Base-by-base conservation (phyloP, 1,140 invertebrate genomes). In the Drosophila paulistorum region DNA sequence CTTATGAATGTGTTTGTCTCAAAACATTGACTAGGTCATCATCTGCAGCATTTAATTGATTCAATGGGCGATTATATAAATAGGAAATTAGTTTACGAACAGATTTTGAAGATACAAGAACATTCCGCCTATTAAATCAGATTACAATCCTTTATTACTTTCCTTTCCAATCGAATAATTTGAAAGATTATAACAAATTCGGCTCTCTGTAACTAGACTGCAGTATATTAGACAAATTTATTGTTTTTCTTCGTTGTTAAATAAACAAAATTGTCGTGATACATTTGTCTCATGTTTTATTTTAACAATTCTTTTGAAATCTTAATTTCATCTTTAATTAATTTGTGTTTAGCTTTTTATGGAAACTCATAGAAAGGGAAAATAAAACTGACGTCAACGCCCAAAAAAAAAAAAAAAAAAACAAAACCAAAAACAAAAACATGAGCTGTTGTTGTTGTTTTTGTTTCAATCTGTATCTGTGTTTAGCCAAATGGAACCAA, bases 401-500 rank as follows among this genome's bases (percentile, higher is more conserved):
- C 45, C 17, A 7, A 20, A 48, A 20, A 51, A 51, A 48, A 48
- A 51, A 23, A 23, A 23, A 23, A 23, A 45, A 10, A 23, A n/a
- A n/a, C n/a, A n/a, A n/a, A n/a, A n/a, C n/a, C 9, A 51, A 48
- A 51, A 17, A 17, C 17, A 17, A 17, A 45, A 10, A 23, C 9
- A 51, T 51, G 45, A 48, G 17, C 20, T 48, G 14, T 48, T 48
- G 45, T 48, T 48, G 45, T 51, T 51, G 45, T 51, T 74, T 65
- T 60, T 51, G 17, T 51, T 51, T 51, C 9, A 51, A 51, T 51
- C 45, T 51, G 45, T 51, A 74, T 74, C 54, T 14, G 17, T 51
- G 45, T 51, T 51, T 51, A 51, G 45, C 17, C 45, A 51, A 51
- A 51, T 51, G 45, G 45, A 51, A 51, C 45, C 17, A 51, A 51